These are phyloP conservation scores for Myotis lucifugus DNA, from an alignment of 2,113 vertebrate genomes.

Conservation along the genomic window DNA sequence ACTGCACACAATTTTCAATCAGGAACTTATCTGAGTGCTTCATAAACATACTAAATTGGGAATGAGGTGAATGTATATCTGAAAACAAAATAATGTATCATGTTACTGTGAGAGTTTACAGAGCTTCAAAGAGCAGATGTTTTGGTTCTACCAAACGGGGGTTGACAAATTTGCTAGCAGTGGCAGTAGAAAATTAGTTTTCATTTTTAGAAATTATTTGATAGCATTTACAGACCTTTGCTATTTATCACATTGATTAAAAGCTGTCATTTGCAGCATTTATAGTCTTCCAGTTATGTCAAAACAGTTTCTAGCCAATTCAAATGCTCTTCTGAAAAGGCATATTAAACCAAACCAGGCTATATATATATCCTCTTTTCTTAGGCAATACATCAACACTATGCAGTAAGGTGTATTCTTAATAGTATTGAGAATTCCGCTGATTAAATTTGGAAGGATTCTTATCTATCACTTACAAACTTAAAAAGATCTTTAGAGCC, in stretches of 20 bases:
- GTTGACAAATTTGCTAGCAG: conserved; percentile 76
- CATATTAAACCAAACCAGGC: conserved; percentile 44
- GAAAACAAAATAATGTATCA: conserved; percentile 69
- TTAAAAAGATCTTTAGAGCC: conserved; percentile 42
- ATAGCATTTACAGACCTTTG: conserved; percentile 65
- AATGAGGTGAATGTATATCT: conserved; percentile 62
- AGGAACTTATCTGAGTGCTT: conserved; percentile 48
- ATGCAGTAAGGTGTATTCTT: conserved; percentile 49
- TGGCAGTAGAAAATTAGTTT: conserved; percentile 77
- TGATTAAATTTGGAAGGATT: conserved; percentile 73
- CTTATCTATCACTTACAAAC: conserved; percentile 58
- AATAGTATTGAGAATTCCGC: conserved; percentile 47
- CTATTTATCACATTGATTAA: conserved; percentile 82
- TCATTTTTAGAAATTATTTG: conserved; percentile 80
- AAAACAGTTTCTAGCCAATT: conserved; percentile 75
- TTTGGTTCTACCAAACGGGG: conserved; percentile 70
- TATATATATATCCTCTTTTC: conserved; percentile 65
- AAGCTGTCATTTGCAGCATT: conserved; percentile 75
- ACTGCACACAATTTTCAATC: conserved; percentile 52
- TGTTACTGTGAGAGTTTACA: conserved; percentile 56
- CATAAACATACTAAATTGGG: conserved; percentile 68
- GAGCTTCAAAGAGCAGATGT: conserved; percentile 74
- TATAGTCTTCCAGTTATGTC: conserved; percentile 69
- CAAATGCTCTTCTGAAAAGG: conserved; percentile 66
- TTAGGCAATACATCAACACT: conserved; percentile 61